Evolutionary conservation across 2,113 vertebrate species (phyloP), one percentile per base, ranked within the genome.

Genomic region (Plotosus lineatus): DNA sequence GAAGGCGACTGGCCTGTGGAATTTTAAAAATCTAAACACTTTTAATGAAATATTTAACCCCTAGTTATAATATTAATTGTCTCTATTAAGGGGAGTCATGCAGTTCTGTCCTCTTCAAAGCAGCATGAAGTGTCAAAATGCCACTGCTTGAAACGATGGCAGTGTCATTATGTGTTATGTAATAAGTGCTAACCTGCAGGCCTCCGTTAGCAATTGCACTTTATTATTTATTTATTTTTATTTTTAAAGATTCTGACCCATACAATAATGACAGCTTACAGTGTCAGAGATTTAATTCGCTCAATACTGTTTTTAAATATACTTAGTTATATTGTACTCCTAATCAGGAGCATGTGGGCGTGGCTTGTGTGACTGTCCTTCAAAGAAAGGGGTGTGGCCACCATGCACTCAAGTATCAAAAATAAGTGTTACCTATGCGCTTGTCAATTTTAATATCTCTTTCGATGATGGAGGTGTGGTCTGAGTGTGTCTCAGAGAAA

Each of bases 31-130:
- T n/a, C n/a, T 88, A 88, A 89, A 85, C 53, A 82, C 71, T 72
- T 15, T 79, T 78, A 65, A 78, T 91, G 46, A 89, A 90, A 89
- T 88, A 91, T 91, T 89, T 69, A 91, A 60, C n/a, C 60, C 46
- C 14, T 63, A 50, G 82, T 85, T 87, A 79, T 91, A 87, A 89
- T 90, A 91, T 87, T 82, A 86, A 88, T 61, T 71, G 23, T 8
- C 26, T 69, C 44, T 75, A 50, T 82, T 84, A 63, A 75, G 44
- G 53, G 58, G 46, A 31, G 1, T 7, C n/a, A 53, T 68, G 12
- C 75, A 58, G 15, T 53, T 63, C 33, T 23, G 10, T n/a, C 15
- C 40, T 48, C 21, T n/a, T 80, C 6, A 23, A n/a, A 53, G 46
- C 23, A 68, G 10, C 21, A 12, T 31, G 21, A 38, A 46, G 53